Evolutionary conservation across 2,797 vertebrate species (phyloP).

Genomic region (Melanotaenia maccullochi): DNA sequence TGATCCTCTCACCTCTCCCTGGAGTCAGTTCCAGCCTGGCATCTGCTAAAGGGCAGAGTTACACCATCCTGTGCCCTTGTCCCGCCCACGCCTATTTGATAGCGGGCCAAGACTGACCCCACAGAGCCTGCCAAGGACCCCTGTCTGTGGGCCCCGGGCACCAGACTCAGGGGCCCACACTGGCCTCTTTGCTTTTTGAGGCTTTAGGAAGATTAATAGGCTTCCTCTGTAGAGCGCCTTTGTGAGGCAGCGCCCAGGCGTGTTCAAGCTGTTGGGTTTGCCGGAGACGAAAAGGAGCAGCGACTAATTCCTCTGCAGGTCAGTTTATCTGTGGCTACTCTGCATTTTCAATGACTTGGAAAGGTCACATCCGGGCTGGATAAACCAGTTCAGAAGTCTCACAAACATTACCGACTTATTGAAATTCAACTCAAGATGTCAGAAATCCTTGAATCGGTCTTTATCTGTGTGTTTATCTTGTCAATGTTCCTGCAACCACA

Average conservation of each 20-base stretch:
- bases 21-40: constrained; percentile 65
- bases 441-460: constrained; percentile 23
- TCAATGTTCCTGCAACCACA: constrained; percentile 54
- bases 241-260: constrained; percentile 82
- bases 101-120: constrained; percentile 78
- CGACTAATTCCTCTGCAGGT: constrained; percentile 83
- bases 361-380: constrained; percentile 68
- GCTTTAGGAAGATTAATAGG: constrained; percentile 85
- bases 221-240: constrained; percentile 74
- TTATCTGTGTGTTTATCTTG: constrained; percentile 25
- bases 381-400: constrained; percentile 26
- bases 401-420: constrained; percentile 10
- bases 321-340: constrained; percentile 72
- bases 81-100: constrained; percentile 78
- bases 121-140: constrained; percentile 70
- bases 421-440: constrained; percentile 3
- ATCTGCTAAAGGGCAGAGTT: constrained; percentile 83
- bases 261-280: constrained; percentile 84
- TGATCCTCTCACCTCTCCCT: constrained; percentile 68
- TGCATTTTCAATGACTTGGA: constrained; percentile 75
- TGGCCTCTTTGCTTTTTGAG: constrained; percentile 72
- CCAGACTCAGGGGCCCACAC: constrained; percentile 67
- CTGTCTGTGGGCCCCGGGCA: constrained; percentile 68
- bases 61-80: constrained; percentile 72
- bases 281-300: constrained; percentile 75